Base-by-base conservation (phyloP, 2,888 invertebrate species). In the Drosophila parthenogenetica region DNA sequence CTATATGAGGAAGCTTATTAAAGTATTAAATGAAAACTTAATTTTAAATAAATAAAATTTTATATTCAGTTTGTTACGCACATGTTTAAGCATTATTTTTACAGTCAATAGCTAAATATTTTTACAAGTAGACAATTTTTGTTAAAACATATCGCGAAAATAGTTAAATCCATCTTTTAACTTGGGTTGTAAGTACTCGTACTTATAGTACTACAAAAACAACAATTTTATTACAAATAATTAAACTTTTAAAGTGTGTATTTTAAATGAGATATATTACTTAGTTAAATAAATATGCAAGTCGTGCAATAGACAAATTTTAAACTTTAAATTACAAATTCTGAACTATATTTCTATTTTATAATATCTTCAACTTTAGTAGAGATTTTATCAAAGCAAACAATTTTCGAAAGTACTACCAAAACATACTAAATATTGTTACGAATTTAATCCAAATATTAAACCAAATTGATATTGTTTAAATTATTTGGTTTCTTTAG, bases 1-100 rank as follows among this genome's bases (percentile, higher is more conserved):
- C 25, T 60, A 55, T 55, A 58, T 51, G 49, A 22, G 39, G 43
- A 45, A 40, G 62, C 67, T 59, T 68, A 63, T 67, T 63, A 49
- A 50, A 54, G 49, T 59, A 69, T 64, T 62, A 58, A 57, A 39
- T 32, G 29, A 49, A 40, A 55, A 48, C 39, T 19, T 29, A 45
- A 59, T 61, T 73, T 53, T 76, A 73, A 83, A 60, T 54, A 35
- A 55, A 68, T 62, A 5, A 29, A 29, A 29, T 77, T 40, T 69
- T 58, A 59, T 45, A 64, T 49, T 55, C 45, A 62, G 55, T 83
- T 67, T 73, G 81, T 83, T 84, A 87, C 87, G 87, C 87, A 83
- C 87, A 83, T 81, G 66, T 77, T 75, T 39, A 68, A 72, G 79
- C 74, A 84, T 79, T 84, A 79, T 61, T 86, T 82, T 81, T 59